Evolutionary conservation across 1,140 invertebrate species (phyloP).

Genomic region (Tyrophagus putrescentiae): DNA sequence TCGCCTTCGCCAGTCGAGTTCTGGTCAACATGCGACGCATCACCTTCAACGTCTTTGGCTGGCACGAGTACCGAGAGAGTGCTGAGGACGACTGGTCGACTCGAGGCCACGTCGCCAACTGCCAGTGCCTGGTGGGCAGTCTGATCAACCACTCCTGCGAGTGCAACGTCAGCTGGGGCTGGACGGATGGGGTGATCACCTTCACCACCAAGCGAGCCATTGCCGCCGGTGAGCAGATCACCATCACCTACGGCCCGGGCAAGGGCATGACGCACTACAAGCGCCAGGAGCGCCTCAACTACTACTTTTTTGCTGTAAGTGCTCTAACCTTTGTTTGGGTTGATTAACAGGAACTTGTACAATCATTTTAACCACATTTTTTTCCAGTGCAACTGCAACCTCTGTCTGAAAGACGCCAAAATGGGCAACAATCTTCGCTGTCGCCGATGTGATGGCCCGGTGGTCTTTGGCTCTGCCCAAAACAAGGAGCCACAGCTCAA

Average conservation of each 20-base stretch:
- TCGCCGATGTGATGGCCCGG: conserved; percentile 1
- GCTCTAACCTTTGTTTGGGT: too few species aligned
- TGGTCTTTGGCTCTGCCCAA: neutral
- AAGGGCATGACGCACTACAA: neutral
- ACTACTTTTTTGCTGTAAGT: conserved; percentile 15
- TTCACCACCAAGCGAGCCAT: neutral
- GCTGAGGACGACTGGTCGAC: neutral
- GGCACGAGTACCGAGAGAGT: conserved; percentile 14
- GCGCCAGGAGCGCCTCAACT: conserved; percentile 16
- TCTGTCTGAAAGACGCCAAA: neutral
- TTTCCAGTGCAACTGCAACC: neutral
- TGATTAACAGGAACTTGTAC: too few species aligned
- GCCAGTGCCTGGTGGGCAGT: neutral
- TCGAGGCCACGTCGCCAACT: conserved; percentile 6
- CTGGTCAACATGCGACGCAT: conserved; percentile 2
- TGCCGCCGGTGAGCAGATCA: conserved; percentile 1
- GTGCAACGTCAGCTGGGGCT: conserved; percentile 4
- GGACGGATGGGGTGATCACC: neutral
- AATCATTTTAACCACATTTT: too few species aligned
- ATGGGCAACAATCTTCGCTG: neutral
- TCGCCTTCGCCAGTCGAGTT: neutral
- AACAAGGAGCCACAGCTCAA: neutral
- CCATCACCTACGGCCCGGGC: conserved; percentile 10
- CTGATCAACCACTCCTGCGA: conserved; percentile 13
- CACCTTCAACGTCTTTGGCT: conserved; percentile 16